phyloP scores from a whole-genome alignment of 92 coral and sea anemone species.

The Bergia puertoricense region DNA sequence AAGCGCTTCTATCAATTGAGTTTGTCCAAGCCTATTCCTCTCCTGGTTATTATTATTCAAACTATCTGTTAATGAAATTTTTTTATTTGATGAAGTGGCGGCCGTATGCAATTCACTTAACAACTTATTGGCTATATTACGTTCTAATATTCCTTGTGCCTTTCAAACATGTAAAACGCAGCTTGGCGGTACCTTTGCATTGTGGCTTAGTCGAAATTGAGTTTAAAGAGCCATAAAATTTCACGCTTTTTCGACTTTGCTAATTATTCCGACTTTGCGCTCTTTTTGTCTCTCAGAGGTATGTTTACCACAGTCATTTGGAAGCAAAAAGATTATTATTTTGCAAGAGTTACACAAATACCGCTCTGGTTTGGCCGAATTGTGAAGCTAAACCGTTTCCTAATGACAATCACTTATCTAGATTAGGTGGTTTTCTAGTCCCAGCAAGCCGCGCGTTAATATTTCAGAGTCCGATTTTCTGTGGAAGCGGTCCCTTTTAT shows the following conservation, averaged over 20 bases:
- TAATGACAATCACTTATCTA: conserved; percentile 59
- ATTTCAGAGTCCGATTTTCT: conserved; percentile 60
- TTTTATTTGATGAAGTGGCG: conserved; percentile 94
- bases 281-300: conserved; percentile 53
- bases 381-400: conserved; percentile 57
- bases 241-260: conserved; percentile 63
- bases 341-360: conserved; percentile 62
- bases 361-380: conserved; percentile 50
- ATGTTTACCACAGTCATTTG: conserved; percentile 71
- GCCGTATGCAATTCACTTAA: conserved; percentile 79
- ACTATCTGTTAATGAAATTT: conserved; percentile 83
- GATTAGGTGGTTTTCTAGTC: conserved; percentile 48
- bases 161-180: conserved; percentile 50
- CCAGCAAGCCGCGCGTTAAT: conserved; percentile 64
- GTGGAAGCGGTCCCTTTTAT: conserved; percentile 81
- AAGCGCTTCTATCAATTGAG: conserved; percentile 18
- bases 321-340: conserved; percentile 67
- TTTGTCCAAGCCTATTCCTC: conserved; percentile 27
- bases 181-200: conserved; percentile 58
- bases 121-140: conserved; percentile 86
- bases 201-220: conserved; percentile 69
- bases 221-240: conserved; percentile 63
- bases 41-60: conserved; percentile 65
- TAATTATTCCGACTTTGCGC: conserved; percentile 40
- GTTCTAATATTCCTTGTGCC: conserved; percentile 63